Conservation (phyloP, 2,113 vertebrate genomes). For the Neomonachus schauinslandi region DNA sequence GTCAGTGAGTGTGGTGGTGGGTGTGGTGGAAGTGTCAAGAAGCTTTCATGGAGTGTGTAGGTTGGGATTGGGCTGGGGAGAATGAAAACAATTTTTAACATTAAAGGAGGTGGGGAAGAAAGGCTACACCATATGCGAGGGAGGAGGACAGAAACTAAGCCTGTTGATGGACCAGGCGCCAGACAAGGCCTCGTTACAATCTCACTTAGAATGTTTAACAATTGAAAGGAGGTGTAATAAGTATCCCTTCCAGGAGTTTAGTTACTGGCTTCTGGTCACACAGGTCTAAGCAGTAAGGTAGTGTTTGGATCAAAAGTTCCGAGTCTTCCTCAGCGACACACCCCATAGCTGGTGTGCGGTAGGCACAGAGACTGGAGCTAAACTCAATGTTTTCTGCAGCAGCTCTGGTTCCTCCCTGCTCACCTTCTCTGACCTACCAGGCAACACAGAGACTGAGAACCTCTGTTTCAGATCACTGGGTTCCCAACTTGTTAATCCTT, state of each 20-base stretch:
- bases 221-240: background rate
- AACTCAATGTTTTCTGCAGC: background rate
- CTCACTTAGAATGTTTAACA: background rate
- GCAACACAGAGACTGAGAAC: background rate
- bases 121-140: background rate
- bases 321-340: background rate
- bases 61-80: background rate
- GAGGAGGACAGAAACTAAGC: background rate
- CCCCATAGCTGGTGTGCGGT: background rate
- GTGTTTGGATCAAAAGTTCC: background rate
- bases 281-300: background rate
- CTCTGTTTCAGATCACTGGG: background rate
- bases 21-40: background rate
- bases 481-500: background rate
- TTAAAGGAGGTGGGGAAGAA: background rate
- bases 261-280: background rate
- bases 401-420: background rate
- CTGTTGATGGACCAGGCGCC: fast-evolving
- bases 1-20: background rate
- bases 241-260: background rate
- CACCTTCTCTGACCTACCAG: background rate
- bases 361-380: background rate
- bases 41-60: background rate
- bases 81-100: constrained; percentile 30
- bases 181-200: background rate